phyloP scores from a whole-genome alignment of 2,113 vertebrate species.

The Gymnocephalus cernua region DNA sequence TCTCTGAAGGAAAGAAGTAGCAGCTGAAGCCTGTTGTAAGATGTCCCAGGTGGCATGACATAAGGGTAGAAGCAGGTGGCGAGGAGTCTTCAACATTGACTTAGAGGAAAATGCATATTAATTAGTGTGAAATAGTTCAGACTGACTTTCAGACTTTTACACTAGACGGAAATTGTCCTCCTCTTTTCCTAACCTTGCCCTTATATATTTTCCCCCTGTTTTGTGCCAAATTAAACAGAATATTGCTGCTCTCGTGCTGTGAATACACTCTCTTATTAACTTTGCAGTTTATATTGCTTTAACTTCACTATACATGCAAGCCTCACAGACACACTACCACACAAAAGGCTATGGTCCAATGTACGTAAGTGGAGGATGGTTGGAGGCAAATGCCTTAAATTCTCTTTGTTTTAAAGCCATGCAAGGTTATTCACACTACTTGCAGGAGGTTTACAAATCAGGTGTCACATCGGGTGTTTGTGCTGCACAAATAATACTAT shows the following conservation, averaged over 20 bases:
- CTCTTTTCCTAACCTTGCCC: background rate
- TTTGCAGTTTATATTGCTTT: constrained; percentile 29
- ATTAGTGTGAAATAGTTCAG: constrained; percentile 49
- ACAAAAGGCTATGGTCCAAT: constrained; percentile 9
- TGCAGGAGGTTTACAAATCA: background rate
- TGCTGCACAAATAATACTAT: background rate
- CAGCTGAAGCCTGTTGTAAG: constrained; percentile 36
- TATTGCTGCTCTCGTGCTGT: constrained; percentile 39
- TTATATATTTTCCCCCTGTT: constrained; percentile 14
- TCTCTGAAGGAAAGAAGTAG: constrained; percentile 32
- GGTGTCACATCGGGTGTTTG: background rate
- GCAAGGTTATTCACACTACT: background rate
- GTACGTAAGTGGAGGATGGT: background rate
- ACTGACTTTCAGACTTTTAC: constrained; percentile 59
- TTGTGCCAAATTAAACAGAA: constrained; percentile 39
- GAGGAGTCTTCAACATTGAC: constrained; percentile 57
- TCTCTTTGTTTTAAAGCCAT: background rate
- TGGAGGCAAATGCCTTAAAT: background rate
- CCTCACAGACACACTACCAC: constrained; percentile 3
- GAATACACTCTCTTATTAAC: constrained; percentile 50
- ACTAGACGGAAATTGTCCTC: background rate
- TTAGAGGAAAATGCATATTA: constrained; percentile 57
- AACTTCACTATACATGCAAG: constrained; percentile 1
- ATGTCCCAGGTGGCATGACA: constrained; percentile 56
- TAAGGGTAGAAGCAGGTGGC: constrained; percentile 59